Percentiles rank a stretch among this genome's conserved stretches.
Evolutionary conservation across 2,888 invertebrate species (phyloP).

Genomic region (Dynastes hyllus): DNA sequence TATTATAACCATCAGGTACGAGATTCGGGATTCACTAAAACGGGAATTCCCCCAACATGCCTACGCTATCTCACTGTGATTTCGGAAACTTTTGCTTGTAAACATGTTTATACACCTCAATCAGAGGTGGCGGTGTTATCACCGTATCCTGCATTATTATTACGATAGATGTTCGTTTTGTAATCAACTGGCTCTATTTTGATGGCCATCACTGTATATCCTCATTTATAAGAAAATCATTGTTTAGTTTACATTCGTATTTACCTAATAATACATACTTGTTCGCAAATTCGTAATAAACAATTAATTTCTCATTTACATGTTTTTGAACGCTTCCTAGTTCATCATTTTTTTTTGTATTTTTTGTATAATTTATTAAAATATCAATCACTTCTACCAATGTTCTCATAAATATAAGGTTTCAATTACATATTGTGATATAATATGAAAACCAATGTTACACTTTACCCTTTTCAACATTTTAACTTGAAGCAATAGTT

Average conservation of each 20-base stretch:
- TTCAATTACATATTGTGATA: conserved; percentile 48
- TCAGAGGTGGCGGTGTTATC: too few relatives aligned
- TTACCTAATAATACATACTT: conserved; percentile 31
- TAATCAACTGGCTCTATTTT: too few relatives aligned
- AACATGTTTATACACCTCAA: too few relatives aligned
- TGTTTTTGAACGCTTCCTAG: not conserved
- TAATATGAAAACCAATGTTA: conserved; percentile 33
- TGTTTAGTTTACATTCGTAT: conserved; percentile 29
- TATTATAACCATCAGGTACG: too few relatives aligned
- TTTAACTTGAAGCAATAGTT: conserved; percentile 51
- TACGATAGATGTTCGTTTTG: too few relatives aligned
- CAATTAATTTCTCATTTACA: conserved; percentile 27
- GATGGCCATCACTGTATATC: not conserved
- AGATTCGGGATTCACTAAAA: too few relatives aligned
- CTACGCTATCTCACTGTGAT: too few relatives aligned
- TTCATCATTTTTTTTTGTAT: conserved; percentile 16
- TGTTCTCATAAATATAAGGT: conserved; percentile 22
- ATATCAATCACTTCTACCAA: conserved; percentile 30
- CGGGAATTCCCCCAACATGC: too few relatives aligned
- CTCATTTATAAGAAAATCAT: conserved; percentile 39
- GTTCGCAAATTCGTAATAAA: conserved; percentile 10
- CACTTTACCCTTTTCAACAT: conserved; percentile 35
- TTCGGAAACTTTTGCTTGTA: too few relatives aligned
- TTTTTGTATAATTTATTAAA: not conserved
- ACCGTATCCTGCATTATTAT: too few relatives aligned